Conservation (phyloP, 2,888 invertebrate species). For the Lasius fuliginosus region DNA sequence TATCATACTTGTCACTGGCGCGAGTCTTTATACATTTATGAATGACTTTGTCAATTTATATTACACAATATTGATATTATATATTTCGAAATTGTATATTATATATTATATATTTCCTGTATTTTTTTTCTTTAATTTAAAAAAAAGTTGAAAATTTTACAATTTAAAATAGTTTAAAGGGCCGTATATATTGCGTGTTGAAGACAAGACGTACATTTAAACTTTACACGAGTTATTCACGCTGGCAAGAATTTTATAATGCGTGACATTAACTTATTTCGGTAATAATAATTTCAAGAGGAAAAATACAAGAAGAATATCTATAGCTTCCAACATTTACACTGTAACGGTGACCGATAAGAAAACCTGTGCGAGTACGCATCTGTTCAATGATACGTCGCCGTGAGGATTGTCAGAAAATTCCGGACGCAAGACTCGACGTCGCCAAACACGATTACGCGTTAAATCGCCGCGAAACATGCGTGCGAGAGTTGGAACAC, state of each 20-base stretch:
- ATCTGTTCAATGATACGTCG: background rate
- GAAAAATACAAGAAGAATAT: conserved; percentile 27
- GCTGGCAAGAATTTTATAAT: background rate
- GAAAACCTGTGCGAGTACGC: conserved; percentile 17
- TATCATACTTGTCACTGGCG: background rate
- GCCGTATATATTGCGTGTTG: too few relatives aligned
- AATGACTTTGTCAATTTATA: background rate
- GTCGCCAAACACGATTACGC: background rate
- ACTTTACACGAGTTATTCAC: background rate
- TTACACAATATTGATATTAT: background rate
- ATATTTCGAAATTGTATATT: too few relatives aligned
- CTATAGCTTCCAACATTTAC: conserved; percentile 24
- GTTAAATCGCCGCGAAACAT: conserved; percentile 39
- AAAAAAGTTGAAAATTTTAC: background rate
- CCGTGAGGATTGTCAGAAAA: background rate
- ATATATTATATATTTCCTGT: background rate
- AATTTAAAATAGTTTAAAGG: conserved; percentile 1
- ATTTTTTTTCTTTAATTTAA: background rate
- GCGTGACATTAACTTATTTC: conserved; percentile 17
- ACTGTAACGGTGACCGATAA: conserved; percentile 29
- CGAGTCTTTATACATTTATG: background rate
- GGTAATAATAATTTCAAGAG: background rate
- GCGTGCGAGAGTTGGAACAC: conserved; percentile 52
- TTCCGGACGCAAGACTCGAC: background rate
- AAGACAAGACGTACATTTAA: background rate